phyloP scores from a whole-genome alignment of 2,113 vertebrate species.

The Gasterosteus aculeatus region DNA sequence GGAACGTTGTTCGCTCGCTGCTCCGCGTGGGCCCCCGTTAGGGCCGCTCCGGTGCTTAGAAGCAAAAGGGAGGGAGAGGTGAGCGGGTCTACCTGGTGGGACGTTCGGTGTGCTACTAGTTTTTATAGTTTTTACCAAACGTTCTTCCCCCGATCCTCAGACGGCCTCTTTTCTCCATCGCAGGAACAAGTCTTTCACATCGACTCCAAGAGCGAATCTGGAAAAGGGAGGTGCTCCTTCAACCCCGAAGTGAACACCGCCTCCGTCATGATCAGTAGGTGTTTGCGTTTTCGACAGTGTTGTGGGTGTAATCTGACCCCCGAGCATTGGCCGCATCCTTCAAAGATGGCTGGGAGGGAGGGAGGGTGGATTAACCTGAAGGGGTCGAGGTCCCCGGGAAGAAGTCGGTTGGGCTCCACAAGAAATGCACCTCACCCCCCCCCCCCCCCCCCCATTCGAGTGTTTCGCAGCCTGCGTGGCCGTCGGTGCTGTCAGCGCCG shows the following conservation, averaged over 20 bases:
- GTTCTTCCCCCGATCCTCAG: not conserved
- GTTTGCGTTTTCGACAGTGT: not conserved
- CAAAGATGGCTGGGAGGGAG: not conserved
- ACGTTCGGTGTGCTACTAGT: slow-evolving; percentile 35
- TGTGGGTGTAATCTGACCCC: slow-evolving; percentile 52
- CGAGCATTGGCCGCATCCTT: slow-evolving; percentile 30
- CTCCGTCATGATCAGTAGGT: slow-evolving; percentile 99
- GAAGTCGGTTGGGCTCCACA: slow-evolving; percentile 6
- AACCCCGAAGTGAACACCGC: slow-evolving; percentile 95
- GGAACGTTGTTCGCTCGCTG: slow-evolving; percentile 53
- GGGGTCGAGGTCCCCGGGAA: slow-evolving; percentile 15
- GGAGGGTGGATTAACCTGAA: slow-evolving; percentile 1
- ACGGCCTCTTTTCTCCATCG: slow-evolving; percentile 55
- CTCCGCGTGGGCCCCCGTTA: slow-evolving; percentile 43
- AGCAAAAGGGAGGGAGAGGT: slow-evolving; percentile 16
- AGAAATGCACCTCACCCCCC: slow-evolving; percentile 14
- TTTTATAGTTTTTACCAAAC: slow-evolving; percentile 47
- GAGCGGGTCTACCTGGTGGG: slow-evolving; percentile 19
- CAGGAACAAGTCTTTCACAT: slow-evolving; percentile 95
- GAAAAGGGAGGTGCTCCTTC: slow-evolving; percentile 97
- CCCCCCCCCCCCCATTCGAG: slow-evolving; percentile 1
- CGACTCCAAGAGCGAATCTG: slow-evolving; percentile 92
- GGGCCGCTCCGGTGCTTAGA: slow-evolving; percentile 14
- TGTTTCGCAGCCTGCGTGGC: slow-evolving; percentile 12
- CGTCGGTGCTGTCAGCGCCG: slow-evolving; percentile 45